Percentiles rank a stretch among this genome's conserved stretches.
These are phyloP conservation scores for Diceros bicornis DNA, from an alignment of 2,797 vertebrate genomes.

Conservation along the genomic window DNA sequence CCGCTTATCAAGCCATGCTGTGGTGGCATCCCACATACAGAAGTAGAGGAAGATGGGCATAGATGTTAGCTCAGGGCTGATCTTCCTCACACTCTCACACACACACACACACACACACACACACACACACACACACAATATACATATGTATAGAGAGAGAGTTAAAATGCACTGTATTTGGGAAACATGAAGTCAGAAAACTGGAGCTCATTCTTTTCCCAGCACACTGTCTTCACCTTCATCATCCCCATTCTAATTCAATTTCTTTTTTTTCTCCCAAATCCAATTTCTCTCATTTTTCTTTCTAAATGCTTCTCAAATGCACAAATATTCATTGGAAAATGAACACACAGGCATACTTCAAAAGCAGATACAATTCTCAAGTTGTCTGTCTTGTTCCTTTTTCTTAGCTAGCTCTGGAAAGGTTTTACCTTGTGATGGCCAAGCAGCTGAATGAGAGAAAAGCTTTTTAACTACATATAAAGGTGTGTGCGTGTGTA, in stretches of 20 bases:
- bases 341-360: not conserved
- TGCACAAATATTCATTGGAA: not conserved
- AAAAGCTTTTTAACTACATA: not conserved
- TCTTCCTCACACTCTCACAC: too few species aligned
- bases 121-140: too few species aligned
- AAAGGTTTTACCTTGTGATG: not conserved
- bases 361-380: not conserved
- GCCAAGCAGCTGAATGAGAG: not conserved
- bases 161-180: not conserved
- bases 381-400: not conserved
- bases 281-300: not conserved
- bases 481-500: rapidly evolving
- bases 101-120: too few species aligned
- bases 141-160: too few species aligned
- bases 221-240: not conserved
- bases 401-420: not conserved
- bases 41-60: too few species aligned
- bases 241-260: not conserved
- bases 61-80: too few species aligned
- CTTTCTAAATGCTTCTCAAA: not conserved
- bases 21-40: too few species aligned
- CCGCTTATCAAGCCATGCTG: too few species aligned
- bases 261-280: slow-evolving; percentile 1
- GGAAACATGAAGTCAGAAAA: slow-evolving; percentile 9
- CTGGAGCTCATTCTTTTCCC: not conserved